Percentiles rank a stretch among this genome's conserved stretches.
Evolutionary conservation across 2,888 invertebrate species (phyloP).

Genomic region (Ectemnius lituratus): DNA sequence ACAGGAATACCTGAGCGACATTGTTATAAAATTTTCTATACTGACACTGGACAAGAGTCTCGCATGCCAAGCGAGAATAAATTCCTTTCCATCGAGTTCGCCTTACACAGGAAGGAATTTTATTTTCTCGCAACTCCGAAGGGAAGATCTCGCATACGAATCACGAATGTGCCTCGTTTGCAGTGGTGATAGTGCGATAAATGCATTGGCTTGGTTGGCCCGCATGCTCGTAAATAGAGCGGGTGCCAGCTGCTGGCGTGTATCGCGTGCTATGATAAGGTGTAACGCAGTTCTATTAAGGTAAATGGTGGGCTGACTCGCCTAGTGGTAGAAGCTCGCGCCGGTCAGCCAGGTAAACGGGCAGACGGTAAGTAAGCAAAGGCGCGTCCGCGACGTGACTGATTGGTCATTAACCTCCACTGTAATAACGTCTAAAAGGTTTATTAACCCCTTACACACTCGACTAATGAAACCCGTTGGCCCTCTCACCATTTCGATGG

Average conservation of each 20-base stretch:
- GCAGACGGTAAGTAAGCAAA: conserved; percentile 43
- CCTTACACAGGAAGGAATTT: too few species aligned
- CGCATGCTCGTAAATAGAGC: too few species aligned
- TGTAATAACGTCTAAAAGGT: conserved; percentile 65
- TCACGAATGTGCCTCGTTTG: too few species aligned
- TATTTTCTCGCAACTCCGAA: too few species aligned
- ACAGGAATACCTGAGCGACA: background rate
- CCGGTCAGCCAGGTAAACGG: conserved; percentile 17
- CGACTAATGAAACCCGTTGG: background rate
- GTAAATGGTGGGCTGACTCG: background rate
- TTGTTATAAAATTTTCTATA: conserved; percentile 4
- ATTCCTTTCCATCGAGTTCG: too few species aligned
- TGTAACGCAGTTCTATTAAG: conserved; percentile 32
- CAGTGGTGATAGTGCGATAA: too few species aligned
- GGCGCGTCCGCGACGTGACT: conserved; percentile 59
- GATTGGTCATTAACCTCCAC: conserved; percentile 56
- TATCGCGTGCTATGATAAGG: conserved; percentile 21
- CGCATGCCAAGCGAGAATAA: background rate
- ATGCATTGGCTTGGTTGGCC: too few species aligned
- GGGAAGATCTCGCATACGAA: too few species aligned
- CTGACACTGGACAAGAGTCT: background rate
- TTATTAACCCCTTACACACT: conserved; percentile 40
- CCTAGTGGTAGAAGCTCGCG: conserved; percentile 3
- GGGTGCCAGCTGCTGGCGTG: background rate
- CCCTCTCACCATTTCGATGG: too few species aligned